phyloP scores from a whole-genome alignment of 23 tunicate species.

The Ciona savignyi region DNA sequence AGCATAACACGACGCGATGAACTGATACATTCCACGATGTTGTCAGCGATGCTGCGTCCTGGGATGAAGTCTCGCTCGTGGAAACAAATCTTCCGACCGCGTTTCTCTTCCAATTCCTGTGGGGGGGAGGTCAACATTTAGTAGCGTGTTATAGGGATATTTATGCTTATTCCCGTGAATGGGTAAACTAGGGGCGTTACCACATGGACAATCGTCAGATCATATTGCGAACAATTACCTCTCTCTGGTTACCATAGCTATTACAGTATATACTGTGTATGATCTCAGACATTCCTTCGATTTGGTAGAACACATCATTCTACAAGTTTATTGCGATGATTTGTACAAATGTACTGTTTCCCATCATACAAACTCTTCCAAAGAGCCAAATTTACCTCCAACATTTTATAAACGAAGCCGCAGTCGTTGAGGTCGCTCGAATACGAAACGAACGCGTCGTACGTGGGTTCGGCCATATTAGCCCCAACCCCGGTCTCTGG shows the following conservation, averaged over 20 bases:
- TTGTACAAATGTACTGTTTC: no score
- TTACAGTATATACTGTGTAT: no score
- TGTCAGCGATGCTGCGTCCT: conserved; percentile 72
- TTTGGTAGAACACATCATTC: not conserved
- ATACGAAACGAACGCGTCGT: conserved; percentile 89
- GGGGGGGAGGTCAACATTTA: no score
- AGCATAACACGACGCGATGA: conserved; percentile 58
- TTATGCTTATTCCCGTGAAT: no score
- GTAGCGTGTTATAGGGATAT: no score
- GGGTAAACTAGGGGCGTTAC: no score
- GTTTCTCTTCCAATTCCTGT: conserved; percentile 74
- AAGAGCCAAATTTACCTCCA: conserved; percentile 53
- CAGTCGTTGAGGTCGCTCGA: conserved; percentile 28
- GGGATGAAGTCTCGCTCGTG: conserved; percentile 83
- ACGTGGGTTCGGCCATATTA: conserved; percentile 5
- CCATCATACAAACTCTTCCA: no score
- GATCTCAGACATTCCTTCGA: no score
- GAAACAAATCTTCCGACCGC: conserved; percentile 50
- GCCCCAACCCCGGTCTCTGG: conserved; percentile 24
- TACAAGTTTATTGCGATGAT: no score
- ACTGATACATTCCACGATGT: conserved; percentile 78
- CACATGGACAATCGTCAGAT: no score
- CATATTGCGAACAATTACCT: no score
- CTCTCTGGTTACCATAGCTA: no score
- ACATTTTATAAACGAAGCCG: conserved; percentile 52